Base-by-base conservation (phyloP, 2,113 vertebrate species). In the Salvelinus sp. region DNA sequence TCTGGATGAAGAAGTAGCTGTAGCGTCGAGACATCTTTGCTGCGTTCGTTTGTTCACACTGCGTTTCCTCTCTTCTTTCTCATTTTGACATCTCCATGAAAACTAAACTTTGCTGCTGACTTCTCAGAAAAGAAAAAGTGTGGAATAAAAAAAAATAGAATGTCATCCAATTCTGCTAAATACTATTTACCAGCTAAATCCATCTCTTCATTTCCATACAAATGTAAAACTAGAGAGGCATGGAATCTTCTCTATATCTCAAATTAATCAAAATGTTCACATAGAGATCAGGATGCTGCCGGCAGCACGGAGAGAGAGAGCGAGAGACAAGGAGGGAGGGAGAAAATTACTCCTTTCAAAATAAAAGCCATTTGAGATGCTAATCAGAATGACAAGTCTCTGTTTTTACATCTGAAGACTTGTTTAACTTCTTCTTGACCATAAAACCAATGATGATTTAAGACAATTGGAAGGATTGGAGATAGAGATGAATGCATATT, bases 181-280 rank as follows among this genome's bases (percentile, higher is more conserved):
- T 83, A 86, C 90, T 91, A 87, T 93, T 92, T 92, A 91, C 89
- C 73, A 71, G 84, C 69, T 74, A 89, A 91, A 94, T 93, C 77
- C 13, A 92, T 93, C 91, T 90, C 81, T 87, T 94, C 91, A 93
- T 93, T 94, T 93, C 89, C 90, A 93, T 93, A 89, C 88, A 93
- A 91, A 92, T 92, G 88, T 90, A 90, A 83, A 88, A 90, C 87
- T 79, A 84, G 84, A 85, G 84, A 85, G 85, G 82, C 85, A 84
- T 82, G 83, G 91, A 91, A 92, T 93, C 90, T 88, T 85, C 88
- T 88, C 79, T 87, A 89, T 90, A 92, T 93, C 89, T 92, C 88
- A 89, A 92, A 91, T 89, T 84, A 91, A 92, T 92, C 90, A 88
- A 83, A 85, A 92, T 93, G 88, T 91, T 90, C 88, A 74, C 86